These are phyloP conservation scores for Petrocephalus zakoni DNA, from an alignment of 2,113 vertebrate genomes.

Conservation along the genomic window DNA sequence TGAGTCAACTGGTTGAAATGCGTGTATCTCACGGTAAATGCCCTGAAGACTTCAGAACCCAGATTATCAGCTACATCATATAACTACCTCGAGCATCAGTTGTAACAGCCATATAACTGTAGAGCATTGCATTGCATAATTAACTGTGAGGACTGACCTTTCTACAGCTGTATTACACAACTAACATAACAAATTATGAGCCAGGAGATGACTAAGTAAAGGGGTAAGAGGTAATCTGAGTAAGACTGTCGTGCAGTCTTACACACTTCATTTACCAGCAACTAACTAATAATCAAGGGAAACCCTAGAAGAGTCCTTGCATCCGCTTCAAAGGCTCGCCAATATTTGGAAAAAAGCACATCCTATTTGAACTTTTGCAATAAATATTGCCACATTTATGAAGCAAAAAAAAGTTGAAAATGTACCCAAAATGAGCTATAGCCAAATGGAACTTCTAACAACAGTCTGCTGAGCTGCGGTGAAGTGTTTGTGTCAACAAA, in stretches of 20 bases:
- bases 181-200: not conserved
- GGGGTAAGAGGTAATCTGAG: not conserved
- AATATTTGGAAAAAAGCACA: not conserved
- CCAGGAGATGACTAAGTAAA: not conserved
- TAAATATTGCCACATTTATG: not conserved
- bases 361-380: not conserved
- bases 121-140: not conserved
- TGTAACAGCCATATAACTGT: not conserved
- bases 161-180: not conserved
- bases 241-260: not conserved
- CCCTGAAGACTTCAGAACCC: too few species aligned
- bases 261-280: not conserved
- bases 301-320: not conserved
- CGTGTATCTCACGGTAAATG: too few species aligned
- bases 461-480: not conserved
- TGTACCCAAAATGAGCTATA: not conserved
- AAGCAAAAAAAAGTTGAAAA: not conserved
- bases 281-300: not conserved
- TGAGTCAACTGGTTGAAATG: too few species aligned
- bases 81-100: not conserved
- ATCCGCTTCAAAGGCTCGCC: not conserved
- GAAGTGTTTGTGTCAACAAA: not conserved
- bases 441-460: not conserved
- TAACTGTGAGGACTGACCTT: not conserved
- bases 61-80: not conserved